Conservation (phyloP, 2,113 vertebrate species). For the Menidia beryllina region DNA sequence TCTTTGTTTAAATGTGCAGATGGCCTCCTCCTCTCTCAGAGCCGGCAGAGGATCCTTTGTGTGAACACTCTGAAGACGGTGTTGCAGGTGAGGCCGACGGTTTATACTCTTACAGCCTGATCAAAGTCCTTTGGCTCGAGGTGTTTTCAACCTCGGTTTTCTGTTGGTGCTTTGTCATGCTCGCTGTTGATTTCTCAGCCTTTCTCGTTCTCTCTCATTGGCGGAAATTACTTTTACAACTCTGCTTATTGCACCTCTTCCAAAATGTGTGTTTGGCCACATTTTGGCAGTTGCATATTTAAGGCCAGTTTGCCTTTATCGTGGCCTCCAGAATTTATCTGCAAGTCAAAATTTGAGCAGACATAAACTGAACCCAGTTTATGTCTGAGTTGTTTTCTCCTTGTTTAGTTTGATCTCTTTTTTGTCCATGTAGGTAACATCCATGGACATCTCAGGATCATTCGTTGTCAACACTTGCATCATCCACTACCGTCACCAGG, state of each 20-base stretch:
- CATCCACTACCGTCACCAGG: slow-evolving; percentile 96
- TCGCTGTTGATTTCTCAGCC: not conserved
- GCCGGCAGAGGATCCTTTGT: slow-evolving; percentile 94
- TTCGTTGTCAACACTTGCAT: slow-evolving; percentile 93
- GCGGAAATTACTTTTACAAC: no score
- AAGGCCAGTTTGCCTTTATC: no score
- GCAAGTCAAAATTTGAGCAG: no score
- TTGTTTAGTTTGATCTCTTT: slow-evolving; percentile 4
- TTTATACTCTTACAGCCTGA: not conserved
- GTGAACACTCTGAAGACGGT: slow-evolving; percentile 89
- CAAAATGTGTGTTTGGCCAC: not conserved
- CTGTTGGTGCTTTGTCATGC: no score
- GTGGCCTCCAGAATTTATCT: no score
- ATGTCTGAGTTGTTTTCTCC: not conserved
- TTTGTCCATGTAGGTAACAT: slow-evolving; percentile 87
- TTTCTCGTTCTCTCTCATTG: no score
- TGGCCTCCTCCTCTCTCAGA: slow-evolving; percentile 96
- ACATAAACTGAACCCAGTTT: not conserved
- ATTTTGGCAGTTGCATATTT: no score
- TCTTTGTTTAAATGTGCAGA: slow-evolving; percentile 76
- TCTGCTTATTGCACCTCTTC: no score
- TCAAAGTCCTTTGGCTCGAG: not conserved
- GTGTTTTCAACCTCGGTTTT: no score
- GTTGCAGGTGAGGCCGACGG: slow-evolving; percentile 83
- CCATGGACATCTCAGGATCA: slow-evolving; percentile 88